Evolutionary conservation across 2,797 vertebrate genomes (phyloP).

Genomic region (Vespertilio murinus): DNA sequence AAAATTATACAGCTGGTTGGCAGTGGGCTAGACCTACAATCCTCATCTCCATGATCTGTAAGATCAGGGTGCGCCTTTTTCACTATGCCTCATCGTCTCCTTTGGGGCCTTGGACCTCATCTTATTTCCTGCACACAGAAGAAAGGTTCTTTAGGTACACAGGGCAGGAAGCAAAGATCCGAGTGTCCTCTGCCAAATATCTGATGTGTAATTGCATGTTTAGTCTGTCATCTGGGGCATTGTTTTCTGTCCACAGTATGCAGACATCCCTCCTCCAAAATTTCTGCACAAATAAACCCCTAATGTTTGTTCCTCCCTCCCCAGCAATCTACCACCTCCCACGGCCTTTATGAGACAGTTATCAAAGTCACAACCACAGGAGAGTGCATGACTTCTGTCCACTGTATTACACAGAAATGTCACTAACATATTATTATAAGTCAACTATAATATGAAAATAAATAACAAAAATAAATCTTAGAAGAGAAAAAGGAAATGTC

Average conservation of each 20-base stretch:
- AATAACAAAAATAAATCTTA: background rate
- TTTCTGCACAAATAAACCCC: background rate
- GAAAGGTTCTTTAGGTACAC: background rate
- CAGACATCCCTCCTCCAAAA: background rate
- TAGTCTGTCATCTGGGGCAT: background rate
- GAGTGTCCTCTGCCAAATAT: background rate
- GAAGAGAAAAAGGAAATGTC: background rate
- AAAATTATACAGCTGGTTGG: background rate
- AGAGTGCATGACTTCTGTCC: background rate
- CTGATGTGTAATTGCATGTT: background rate
- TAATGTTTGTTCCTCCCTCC: background rate
- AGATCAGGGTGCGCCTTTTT: background rate
- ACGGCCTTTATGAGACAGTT: background rate
- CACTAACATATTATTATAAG: background rate
- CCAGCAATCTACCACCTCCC: background rate
- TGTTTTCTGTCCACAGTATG: background rate
- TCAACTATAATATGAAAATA: background rate
- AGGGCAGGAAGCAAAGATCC: background rate
- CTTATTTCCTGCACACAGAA: background rate
- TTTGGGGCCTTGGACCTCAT: background rate
- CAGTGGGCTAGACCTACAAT: slow-evolving; percentile 9
- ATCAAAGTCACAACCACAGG: background rate
- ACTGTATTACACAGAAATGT: background rate
- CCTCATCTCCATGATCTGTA: background rate
- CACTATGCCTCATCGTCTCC: background rate